phyloP scores from a whole-genome alignment of 1,140 invertebrate species.

The Mamestra configurata region DNA sequence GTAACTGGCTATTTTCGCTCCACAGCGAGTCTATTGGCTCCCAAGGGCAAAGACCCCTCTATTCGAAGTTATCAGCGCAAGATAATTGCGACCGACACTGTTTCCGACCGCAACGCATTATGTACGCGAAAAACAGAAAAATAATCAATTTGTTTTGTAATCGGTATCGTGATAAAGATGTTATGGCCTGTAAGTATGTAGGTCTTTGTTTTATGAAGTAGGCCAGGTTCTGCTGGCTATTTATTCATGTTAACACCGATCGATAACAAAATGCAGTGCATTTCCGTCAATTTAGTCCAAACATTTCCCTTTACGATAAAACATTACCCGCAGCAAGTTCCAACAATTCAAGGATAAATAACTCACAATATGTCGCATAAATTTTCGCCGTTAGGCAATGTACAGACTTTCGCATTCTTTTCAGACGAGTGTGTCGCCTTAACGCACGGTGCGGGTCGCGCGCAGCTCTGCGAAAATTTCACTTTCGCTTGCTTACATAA shows the following conservation, averaged over 20 bases:
- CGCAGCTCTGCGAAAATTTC: slow-evolving; percentile 62
- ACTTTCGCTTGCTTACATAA: slow-evolving; percentile 78
- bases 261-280: not conserved
- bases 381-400: not conserved
- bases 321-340: slow-evolving; percentile 18
- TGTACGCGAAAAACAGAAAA: not conserved
- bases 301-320: slow-evolving; percentile 1
- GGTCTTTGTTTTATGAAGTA: not conserved
- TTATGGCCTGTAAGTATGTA: not conserved
- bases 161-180: not conserved
- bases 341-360: slow-evolving; percentile 23
- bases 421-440: slow-evolving; percentile 52
- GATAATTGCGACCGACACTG: slow-evolving; percentile 18
- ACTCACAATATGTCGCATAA: slow-evolving; percentile 1
- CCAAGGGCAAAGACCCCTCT: slow-evolving; percentile 43
- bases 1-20: slow-evolving; percentile 20
- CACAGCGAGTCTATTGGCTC: slow-evolving; percentile 13
- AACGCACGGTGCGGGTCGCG: slow-evolving; percentile 50
- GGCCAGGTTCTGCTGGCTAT: too few relatives aligned
- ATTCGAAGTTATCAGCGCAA: slow-evolving; percentile 21
- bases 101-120: slow-evolving; percentile 9
- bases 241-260: not conserved
- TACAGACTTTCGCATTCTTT: slow-evolving; percentile 30
- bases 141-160: slow-evolving; percentile 11
- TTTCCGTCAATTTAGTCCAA: not conserved